Conservation (phyloP, 2,113 vertebrate species). For the Colinus virginianus region DNA sequence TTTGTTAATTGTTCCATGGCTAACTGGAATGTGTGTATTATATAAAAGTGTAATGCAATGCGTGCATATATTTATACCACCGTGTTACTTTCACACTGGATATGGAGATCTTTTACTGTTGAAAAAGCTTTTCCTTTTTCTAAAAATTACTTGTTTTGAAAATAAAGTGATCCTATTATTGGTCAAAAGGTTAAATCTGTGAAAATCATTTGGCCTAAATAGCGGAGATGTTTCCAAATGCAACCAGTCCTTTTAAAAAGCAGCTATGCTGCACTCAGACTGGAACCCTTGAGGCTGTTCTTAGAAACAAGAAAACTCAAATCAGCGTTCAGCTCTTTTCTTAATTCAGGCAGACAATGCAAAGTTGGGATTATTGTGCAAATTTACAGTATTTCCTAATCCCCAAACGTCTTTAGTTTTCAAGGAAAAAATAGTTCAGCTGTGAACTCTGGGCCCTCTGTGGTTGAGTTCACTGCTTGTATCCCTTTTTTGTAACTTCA, state of each 20-base stretch:
- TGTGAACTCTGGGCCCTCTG: not conserved
- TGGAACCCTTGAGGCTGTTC: not conserved
- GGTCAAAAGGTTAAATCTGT: slow-evolving; percentile 47
- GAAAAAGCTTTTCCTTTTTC: slow-evolving; percentile 64
- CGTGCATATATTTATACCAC: slow-evolving; percentile 74
- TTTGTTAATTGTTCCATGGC: slow-evolving; percentile 61
- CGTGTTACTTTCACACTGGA: slow-evolving; percentile 76
- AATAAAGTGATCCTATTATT: slow-evolving; percentile 52
- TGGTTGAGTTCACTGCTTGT: slow-evolving; percentile 1
- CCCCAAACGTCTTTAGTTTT: not conserved
- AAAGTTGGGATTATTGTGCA: not conserved
- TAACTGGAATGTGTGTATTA: slow-evolving; percentile 68
- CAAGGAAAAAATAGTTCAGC: not conserved
- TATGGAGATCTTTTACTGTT: slow-evolving; percentile 66
- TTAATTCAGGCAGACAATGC: not conserved
- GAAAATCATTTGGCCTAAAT: not conserved
- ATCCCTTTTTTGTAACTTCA: not conserved
- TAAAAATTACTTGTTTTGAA: slow-evolving; percentile 57
- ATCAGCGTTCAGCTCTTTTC: not conserved
- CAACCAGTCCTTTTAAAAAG: not conserved
- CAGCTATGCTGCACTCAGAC: slow-evolving; percentile 28
- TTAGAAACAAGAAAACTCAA: not conserved
- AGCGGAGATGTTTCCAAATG: not conserved
- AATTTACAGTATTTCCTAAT: not conserved
- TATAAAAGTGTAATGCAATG: slow-evolving; percentile 68